phyloP scores from a whole-genome alignment of 2,888 invertebrate species.

The Parthenolecanium corni region DNA sequence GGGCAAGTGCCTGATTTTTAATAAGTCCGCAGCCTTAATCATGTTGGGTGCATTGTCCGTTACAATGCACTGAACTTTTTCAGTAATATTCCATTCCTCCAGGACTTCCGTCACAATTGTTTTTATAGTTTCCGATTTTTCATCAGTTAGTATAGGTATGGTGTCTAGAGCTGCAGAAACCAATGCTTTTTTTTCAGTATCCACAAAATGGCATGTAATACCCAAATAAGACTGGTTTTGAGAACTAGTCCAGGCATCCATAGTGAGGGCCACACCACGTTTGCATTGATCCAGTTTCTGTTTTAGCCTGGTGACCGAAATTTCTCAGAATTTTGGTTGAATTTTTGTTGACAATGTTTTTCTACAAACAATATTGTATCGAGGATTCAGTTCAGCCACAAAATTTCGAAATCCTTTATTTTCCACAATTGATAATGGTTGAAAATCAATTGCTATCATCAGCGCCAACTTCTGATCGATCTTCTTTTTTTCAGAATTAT shows the following conservation, averaged over 20 bases:
- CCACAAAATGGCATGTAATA: constrained; percentile 13
- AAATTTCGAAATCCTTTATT: constrained; percentile 36
- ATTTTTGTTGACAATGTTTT: constrained; percentile 31
- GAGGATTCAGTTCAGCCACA: constrained; percentile 34
- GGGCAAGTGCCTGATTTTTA: not conserved
- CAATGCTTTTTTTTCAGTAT: not conserved
- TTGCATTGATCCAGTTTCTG: not conserved
- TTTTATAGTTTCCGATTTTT: not conserved
- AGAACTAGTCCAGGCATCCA: constrained; percentile 4
- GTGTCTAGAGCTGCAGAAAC: constrained; percentile 1
- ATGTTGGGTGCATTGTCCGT: constrained; percentile 4
- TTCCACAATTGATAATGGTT: constrained; percentile 36
- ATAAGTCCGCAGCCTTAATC: not conserved
- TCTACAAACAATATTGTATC: constrained; percentile 34
- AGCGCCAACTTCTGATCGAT: not conserved
- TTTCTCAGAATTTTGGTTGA: not conserved
- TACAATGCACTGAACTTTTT: constrained; percentile 5
- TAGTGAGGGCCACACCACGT: not conserved
- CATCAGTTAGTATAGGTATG: not conserved
- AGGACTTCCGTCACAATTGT: constrained; percentile 1
- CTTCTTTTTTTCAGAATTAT: not conserved
- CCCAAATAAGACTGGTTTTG: constrained; percentile 6
- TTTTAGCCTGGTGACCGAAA: not conserved
- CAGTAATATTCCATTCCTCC: not conserved
- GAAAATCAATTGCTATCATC: constrained; percentile 33